Percentiles rank a stretch among this genome's conserved stretches.
Evolutionary conservation across 2,797 vertebrate genomes (phyloP).

Genomic region (Sternotherus odoratus): DNA sequence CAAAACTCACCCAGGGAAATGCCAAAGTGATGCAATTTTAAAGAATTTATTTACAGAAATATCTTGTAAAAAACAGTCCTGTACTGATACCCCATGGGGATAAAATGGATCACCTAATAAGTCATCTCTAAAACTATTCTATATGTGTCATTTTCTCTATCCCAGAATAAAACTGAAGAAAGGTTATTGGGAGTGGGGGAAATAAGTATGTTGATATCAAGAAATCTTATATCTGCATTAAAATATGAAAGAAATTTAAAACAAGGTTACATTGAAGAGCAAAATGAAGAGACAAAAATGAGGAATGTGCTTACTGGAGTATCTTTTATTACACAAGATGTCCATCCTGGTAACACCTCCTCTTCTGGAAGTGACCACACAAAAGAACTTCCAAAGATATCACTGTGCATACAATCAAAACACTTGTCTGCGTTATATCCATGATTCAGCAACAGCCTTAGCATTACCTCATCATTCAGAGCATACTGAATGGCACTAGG

Average conservation of each 20-base stretch:
- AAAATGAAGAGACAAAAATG: conserved; percentile 12
- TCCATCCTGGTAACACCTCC: conserved; percentile 84
- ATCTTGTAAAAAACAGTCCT: background rate
- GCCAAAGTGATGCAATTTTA: conserved; percentile 13
- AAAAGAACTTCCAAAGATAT: conserved; percentile 81
- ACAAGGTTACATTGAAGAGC: background rate
- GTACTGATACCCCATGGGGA: background rate
- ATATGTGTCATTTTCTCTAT: background rate
- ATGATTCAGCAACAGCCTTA: conserved; percentile 88
- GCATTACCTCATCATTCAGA: conserved; percentile 90
- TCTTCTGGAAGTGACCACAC: conserved; percentile 79
- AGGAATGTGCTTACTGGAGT: conserved; percentile 85
- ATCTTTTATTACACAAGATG: conserved; percentile 87
- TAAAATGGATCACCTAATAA: background rate
- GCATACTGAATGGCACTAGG: conserved; percentile 92
- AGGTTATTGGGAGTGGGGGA: fast-evolving
- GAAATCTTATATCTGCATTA: background rate
- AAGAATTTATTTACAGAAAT: background rate
- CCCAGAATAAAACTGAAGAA: conserved; percentile 4
- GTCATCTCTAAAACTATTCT: background rate
- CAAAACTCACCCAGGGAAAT: conserved; percentile 1
- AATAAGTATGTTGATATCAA: background rate
- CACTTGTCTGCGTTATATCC: conserved; percentile 87
- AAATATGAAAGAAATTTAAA: background rate
- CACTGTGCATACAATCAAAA: conserved; percentile 87